Conservation (phyloP, 1,140 invertebrate genomes). For the Prorops nasuta region DNA sequence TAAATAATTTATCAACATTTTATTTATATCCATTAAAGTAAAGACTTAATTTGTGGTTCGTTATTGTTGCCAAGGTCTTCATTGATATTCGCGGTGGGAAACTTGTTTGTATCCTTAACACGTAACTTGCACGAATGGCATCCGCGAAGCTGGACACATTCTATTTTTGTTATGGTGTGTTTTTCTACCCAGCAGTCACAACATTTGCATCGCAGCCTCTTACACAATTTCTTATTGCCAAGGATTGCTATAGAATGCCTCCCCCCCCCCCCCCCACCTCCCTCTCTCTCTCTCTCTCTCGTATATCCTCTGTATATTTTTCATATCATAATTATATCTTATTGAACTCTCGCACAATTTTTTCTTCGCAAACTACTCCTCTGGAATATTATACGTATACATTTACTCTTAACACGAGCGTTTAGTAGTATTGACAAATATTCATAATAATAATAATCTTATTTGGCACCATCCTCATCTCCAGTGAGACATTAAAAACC, state of each 20-base stretch:
- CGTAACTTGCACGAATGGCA: slow-evolving; percentile 6
- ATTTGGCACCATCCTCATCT: no score
- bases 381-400: no score
- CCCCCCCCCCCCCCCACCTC: no score
- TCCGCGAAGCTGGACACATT: not conserved
- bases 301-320: slow-evolving; percentile 6
- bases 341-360: no score
- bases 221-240: slow-evolving; percentile 16
- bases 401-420: no score
- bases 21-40: not conserved
- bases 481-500: no score
- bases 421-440: no score
- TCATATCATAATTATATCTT: no score
- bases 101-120: not conserved
- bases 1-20: no score
- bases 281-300: not conserved
- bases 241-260: no score
- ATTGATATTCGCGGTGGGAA: not conserved
- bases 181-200: not conserved
- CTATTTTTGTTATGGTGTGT: not conserved
- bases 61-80: not conserved
- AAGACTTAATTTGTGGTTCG: not conserved
- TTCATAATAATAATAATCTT: no score
- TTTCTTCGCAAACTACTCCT: no score
- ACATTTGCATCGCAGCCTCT: slow-evolving; percentile 15